Conservation (phyloP, 2,113 vertebrate species). For the Onychostruthus taczanowskii region DNA sequence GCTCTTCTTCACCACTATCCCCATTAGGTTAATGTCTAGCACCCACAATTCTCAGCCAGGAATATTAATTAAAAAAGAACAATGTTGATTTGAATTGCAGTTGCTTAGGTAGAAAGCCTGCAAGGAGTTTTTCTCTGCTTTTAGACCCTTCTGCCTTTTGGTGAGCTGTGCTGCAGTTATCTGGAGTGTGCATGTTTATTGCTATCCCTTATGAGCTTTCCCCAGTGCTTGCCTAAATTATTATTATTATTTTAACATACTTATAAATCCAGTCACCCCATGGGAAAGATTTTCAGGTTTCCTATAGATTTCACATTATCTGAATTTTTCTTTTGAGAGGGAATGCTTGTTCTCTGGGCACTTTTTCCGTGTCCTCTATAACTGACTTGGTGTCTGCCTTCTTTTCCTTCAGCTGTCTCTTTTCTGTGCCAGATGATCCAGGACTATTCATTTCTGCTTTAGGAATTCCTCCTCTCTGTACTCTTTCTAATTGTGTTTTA, state of each 20-base stretch:
- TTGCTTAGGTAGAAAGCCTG: background rate
- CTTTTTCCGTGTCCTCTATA: fast-evolving
- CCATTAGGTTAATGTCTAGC: fast-evolving
- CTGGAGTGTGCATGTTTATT: background rate
- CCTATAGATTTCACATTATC: background rate
- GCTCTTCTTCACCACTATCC: background rate
- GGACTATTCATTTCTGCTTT: background rate
- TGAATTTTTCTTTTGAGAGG: background rate
- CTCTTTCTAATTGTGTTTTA: background rate
- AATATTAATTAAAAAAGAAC: background rate
- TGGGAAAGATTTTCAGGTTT: background rate
- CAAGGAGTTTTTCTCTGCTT: background rate
- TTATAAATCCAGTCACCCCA: background rate
- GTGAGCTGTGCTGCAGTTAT: background rate
- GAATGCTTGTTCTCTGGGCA: background rate
- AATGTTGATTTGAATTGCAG: background rate
- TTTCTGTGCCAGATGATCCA: background rate
- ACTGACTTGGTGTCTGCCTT: background rate
- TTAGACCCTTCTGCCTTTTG: background rate
- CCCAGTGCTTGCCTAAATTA: background rate
- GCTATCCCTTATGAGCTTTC: background rate
- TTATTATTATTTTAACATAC: background rate
- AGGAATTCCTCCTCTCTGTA: background rate
- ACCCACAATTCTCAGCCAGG: background rate
- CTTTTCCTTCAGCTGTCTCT: background rate